A percentile compares a stretch with the other conserved stretches of the same genome.
These are phyloP conservation scores for Trogon melanurus DNA, from an alignment of 2,113 vertebrate genomes.

Conservation along the genomic window DNA sequence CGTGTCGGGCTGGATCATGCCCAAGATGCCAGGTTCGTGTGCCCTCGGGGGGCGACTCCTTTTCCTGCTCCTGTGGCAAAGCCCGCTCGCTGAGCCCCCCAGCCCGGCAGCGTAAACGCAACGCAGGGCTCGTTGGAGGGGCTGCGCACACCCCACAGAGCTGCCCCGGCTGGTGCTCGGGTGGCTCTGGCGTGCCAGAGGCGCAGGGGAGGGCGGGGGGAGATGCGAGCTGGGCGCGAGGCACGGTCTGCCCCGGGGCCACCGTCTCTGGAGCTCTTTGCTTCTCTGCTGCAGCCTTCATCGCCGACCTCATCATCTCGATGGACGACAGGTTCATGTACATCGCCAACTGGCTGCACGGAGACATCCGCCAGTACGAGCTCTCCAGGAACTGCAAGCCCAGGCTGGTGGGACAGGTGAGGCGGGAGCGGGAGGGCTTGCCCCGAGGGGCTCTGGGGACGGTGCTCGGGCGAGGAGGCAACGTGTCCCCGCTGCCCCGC, in stretches of 20 bases:
- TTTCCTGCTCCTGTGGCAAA: not conserved
- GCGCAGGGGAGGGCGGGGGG: not conserved
- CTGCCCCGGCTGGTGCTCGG: too few species aligned
- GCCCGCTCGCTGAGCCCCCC: too few species aligned
- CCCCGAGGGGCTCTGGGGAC: rapidly evolving
- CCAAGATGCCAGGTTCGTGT: not conserved
- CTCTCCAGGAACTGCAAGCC: constrained; percentile 82
- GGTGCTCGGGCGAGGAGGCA: rapidly evolving
- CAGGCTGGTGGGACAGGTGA: constrained; percentile 84
- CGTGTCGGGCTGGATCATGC: not conserved
- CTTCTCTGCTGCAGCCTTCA: constrained; percentile 77
- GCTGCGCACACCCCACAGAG: too few species aligned
- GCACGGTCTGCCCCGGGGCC: rapidly evolving
- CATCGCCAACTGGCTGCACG: constrained; percentile 87
- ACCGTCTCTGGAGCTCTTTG: not conserved
- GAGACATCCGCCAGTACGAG: constrained; percentile 94
- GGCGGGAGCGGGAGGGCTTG: not conserved
- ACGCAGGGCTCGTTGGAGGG: too few species aligned
- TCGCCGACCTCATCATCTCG: constrained; percentile 88
- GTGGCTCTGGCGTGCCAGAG: too few species aligned
- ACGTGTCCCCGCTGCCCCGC: rapidly evolving
- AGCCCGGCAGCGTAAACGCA: too few species aligned
- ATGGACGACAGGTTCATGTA: constrained; percentile 81
- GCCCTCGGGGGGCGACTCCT: not conserved
- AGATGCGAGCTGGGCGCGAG: not conserved